Conservation (phyloP, 2,888 invertebrate species). For the Erannis defoliaria region DNA sequence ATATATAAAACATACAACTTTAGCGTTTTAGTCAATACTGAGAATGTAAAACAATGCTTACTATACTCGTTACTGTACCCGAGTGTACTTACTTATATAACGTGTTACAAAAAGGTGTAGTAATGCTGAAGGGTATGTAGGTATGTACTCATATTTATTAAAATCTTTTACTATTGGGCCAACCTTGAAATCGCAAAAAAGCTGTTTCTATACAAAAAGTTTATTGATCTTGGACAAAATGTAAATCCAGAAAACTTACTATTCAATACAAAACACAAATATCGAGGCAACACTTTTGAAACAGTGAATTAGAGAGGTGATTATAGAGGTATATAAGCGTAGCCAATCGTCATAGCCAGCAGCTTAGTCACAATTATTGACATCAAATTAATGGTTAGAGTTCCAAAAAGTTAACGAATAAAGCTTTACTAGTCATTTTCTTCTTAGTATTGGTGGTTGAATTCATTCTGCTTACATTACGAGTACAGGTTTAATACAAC, state of each 20-base stretch:
- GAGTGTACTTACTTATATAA: no score
- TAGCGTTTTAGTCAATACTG: no score
- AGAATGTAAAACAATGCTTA: no score
- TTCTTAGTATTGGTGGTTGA: neutral
- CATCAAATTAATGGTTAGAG: conserved; percentile 12
- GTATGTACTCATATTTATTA: no score
- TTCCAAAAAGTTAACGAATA: neutral
- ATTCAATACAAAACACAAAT: neutral
- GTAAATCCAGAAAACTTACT: neutral
- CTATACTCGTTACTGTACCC: no score
- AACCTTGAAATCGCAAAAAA: no score
- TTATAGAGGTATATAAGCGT: conserved; percentile 1
- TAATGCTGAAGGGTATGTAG: no score
- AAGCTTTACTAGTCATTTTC: neutral
- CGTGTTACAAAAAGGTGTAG: no score
- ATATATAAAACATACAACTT: no score
- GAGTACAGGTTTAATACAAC: neutral
- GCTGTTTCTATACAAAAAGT: no score
- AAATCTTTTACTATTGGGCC: no score
- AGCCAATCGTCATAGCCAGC: conserved; percentile 2
- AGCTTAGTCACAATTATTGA: conserved; percentile 1
- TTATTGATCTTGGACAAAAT: no score
- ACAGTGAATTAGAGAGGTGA: conserved; percentile 5
- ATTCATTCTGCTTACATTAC: neutral
- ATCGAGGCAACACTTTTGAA: neutral